Conservation (phyloP, 2,113 vertebrate genomes). For the Pycnonotus jocosus region DNA sequence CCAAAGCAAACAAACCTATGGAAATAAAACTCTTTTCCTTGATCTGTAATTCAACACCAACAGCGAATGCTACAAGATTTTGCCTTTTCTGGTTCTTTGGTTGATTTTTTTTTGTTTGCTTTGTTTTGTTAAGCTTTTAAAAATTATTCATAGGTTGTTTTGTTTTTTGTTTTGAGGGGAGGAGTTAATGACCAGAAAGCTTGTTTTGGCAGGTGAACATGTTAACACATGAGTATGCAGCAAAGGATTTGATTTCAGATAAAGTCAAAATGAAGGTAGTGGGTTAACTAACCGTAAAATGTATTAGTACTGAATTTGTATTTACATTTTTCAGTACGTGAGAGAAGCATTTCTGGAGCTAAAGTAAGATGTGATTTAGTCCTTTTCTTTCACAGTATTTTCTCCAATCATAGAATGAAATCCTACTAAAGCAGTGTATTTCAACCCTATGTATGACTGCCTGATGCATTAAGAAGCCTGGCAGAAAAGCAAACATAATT, state of each 20-base stretch:
- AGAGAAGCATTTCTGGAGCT: background rate
- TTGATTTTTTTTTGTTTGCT: background rate
- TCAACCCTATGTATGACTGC: background rate
- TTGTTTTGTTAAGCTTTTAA: background rate
- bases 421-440: background rate
- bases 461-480: background rate
- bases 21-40: background rate
- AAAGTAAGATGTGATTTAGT: background rate
- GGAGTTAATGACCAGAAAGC: background rate
- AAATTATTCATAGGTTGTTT: background rate
- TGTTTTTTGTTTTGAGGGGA: background rate
- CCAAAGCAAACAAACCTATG: constrained; percentile 30
- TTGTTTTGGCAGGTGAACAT: background rate
- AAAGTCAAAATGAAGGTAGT: background rate
- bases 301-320: background rate
- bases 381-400: background rate
- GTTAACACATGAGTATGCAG: background rate
- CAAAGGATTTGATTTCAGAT: background rate
- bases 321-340: background rate
- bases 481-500: background rate
- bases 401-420: background rate
- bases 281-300: background rate
- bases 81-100: background rate
- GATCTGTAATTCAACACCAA: background rate
- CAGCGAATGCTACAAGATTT: background rate